phyloP scores from a whole-genome alignment of 2,888 invertebrate species.

The Prostheceraeus crozeri region DNA sequence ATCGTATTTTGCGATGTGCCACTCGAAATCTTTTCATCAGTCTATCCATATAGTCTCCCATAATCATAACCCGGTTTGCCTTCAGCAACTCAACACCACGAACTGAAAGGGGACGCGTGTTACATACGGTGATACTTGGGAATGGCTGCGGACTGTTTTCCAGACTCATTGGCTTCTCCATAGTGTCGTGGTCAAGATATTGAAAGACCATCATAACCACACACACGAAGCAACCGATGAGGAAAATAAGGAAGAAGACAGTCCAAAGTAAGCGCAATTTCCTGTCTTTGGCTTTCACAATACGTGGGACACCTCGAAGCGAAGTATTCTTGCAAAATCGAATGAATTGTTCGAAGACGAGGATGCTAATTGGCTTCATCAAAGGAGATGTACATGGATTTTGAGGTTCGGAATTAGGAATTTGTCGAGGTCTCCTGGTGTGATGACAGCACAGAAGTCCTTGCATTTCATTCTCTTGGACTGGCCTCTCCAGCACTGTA shows the following conservation, averaged over 20 bases:
- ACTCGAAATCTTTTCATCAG: not conserved
- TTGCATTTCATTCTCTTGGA: too few relatives aligned
- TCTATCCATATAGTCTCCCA: conserved; percentile 5
- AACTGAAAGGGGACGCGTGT: conserved; percentile 31
- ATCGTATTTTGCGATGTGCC: not conserved
- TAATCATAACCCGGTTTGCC: not conserved
- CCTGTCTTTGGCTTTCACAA: conserved; percentile 30
- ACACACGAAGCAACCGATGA: conserved; percentile 36
- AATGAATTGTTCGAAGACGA: too few relatives aligned
- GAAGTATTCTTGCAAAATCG: conserved; percentile 42
- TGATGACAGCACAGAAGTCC: too few relatives aligned
- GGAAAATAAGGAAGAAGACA: conserved; percentile 30
- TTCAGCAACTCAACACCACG: conserved; percentile 11
- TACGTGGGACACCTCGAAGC: conserved; percentile 40
- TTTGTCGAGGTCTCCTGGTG: too few relatives aligned
- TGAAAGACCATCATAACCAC: conserved; percentile 29
- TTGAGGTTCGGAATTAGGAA: too few relatives aligned
- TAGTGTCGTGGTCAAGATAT: conserved; percentile 27
- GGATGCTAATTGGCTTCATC: too few relatives aligned
- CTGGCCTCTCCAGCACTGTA: too few relatives aligned
- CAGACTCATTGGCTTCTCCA: conserved; percentile 32
- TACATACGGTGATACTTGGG: conserved; percentile 36
- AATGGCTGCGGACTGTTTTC: conserved; percentile 18
- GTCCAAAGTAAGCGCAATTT: conserved; percentile 30
- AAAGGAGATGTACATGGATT: too few relatives aligned